Base-by-base conservation (phyloP, 2,888 invertebrate genomes). In the Clusia tigrina region DNA sequence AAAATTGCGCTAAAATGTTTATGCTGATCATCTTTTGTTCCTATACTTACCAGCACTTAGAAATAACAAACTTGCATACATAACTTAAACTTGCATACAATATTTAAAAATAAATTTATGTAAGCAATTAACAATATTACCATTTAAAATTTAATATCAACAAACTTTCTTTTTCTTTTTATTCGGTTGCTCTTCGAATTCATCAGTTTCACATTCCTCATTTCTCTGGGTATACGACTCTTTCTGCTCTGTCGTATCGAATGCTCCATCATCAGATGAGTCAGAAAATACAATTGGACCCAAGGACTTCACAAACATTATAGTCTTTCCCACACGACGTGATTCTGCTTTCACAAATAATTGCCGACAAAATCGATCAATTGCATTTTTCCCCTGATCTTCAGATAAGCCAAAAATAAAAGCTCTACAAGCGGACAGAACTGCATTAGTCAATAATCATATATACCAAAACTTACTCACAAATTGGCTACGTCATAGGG, bases 401-500 rank as follows among this genome's bases (percentile, higher is more conserved):
- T 89, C 89, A 56, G 88, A 89, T 2, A 93, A 81, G 2, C 92
- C 93, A 76, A 92, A 87, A 67, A 93, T 85, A 64, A 88, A 86
- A 12, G 89, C 90, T 72, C 89, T 89, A 68, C 5, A 38, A 18
- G 24, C 22, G 18, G 17, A 53, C 2, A 12, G n/a, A 26, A 12
- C 3, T 15, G 15, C n/a, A n/a, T 20, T 9, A 2, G 32, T 12
- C 3, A 26, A n/a, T 0, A n/a, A 42, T 32, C n/a, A n/a, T 55
- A 48, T 48, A 18, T 9, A 42, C 3, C 24, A 55, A 54, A 23
- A 38, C n/a, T n/a, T 17, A 58, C 71, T 67, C 87, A 90, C 90
- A 94, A 85, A 83, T 91, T 91, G 12, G 91, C 88, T 15, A 94
- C 85, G 84, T 94, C 93, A 78, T 92, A 91, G 0, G 93, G 90